Conservation (phyloP, 64 coral and sea anemone genomes). For the Pocillopora verrucosa region DNA sequence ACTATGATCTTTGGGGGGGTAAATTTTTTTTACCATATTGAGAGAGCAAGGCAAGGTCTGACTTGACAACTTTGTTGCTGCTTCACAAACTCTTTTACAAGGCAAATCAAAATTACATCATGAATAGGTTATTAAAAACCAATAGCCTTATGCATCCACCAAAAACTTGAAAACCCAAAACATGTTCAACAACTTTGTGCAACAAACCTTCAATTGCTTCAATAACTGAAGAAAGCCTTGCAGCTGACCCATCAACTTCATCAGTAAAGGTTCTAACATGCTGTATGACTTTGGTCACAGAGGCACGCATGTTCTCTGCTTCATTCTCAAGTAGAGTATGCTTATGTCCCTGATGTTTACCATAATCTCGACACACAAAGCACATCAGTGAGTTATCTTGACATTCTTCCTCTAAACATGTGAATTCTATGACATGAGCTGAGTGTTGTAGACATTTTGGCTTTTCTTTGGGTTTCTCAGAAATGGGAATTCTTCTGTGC, state of each 20-base stretch:
- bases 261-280: constrained; percentile 88
- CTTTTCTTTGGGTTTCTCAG: constrained; percentile 93
- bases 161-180: too few species aligned
- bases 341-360: constrained; percentile 95
- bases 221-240: constrained; percentile 86
- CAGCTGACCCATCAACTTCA: constrained; percentile 81
- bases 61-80: too few species aligned
- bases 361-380: constrained; percentile 96
- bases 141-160: too few species aligned
- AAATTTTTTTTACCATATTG: too few species aligned
- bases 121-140: too few species aligned
- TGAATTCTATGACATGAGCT: constrained; percentile 93
- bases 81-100: too few species aligned
- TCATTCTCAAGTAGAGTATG: constrained; percentile 91
- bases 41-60: too few species aligned
- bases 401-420: constrained; percentile 92
- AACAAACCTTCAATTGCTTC: constrained; percentile 94
- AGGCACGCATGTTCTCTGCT: constrained; percentile 84
- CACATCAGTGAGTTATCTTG: constrained; percentile 92
- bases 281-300: constrained; percentile 95
- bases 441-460: constrained; percentile 87
- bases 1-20: too few species aligned
- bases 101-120: too few species aligned
- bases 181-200: background rate
- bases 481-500: constrained; percentile 88